Base-by-base conservation (phyloP, 2,888 invertebrate species). In the Chrysolina haemoptera region DNA sequence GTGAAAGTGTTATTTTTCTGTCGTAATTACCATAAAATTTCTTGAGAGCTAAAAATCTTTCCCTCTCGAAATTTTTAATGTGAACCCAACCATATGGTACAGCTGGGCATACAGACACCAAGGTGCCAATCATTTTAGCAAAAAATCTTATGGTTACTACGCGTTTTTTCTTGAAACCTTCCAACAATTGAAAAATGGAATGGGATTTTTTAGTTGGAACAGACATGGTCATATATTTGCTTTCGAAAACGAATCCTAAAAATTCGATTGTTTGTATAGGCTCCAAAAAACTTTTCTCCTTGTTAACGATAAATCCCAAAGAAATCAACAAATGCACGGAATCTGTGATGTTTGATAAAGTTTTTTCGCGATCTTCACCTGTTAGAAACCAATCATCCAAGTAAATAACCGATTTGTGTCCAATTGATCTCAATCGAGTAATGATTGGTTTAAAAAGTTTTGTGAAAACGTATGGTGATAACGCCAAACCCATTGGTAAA, bases 91-190 rank as follows among this genome's bases (percentile, higher is more conserved):
- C 66, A 27, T 66, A 74, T 53, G 40, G 71, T 16, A 63, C 48
- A 4, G 75, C 68, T 12, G 72, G 72, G 35, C 65, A 68, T 35
- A 63, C 48, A 18, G 75, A 40, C 27, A 72, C 64, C 16, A 75
- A 53, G 4, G n/a, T 48, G 8, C 5, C 48, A n/a, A 48, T 48
- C 14, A 48, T 14, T 48, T n/a, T 48, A n/a, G 48, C 16, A 48
- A n/a, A 48, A 48, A n/a, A 5, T 8, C n/a, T 48, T 16, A 48
- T 48, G 8, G 14, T 48, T n/a, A 48, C 16, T n/a, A 9, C 6
- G 48, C 8, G 9, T 16, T 16, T 48, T 48, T 16, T 48, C 14
- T 48, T n/a, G n/a, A 16, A 48, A n/a, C n/a, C 16, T 48, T 48
- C n/a, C 48, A 48, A 14, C 8, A 16, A 48, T 16, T 14, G 16